Conservation (phyloP, 2,797 vertebrate species). For the Australoheros facetus region DNA sequence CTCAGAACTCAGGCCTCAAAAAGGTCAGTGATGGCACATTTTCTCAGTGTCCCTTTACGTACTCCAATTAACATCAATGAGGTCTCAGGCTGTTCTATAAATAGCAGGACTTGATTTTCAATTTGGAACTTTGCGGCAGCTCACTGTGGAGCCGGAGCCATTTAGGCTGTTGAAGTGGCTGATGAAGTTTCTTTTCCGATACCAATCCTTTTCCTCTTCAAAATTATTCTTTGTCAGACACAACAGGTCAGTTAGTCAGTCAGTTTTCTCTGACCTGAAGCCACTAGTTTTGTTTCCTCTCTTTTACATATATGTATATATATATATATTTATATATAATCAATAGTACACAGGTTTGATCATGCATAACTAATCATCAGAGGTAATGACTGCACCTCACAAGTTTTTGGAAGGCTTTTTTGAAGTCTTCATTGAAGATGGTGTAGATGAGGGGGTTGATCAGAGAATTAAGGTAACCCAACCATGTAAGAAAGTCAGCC, state of each 20-base stretch:
- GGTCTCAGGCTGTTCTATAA: conserved; percentile 57
- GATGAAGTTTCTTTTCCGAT: conserved; percentile 33
- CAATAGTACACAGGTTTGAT: conserved; percentile 12
- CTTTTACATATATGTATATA: neutral
- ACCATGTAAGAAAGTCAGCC: conserved; percentile 95
- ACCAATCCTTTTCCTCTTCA: conserved; percentile 19
- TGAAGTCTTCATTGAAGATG: conserved; percentile 99
- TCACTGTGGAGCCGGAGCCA: conserved; percentile 42
- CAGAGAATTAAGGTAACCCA: conserved; percentile 97
- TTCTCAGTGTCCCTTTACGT: conserved; percentile 51
- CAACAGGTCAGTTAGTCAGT: conserved; percentile 27
- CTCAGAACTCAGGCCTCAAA: conserved; percentile 46
- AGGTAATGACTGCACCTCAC: conserved; percentile 87
- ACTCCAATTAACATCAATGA: conserved; percentile 61
- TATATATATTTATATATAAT: neutral
- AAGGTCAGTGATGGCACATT: conserved; percentile 62
- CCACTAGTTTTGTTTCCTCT: neutral
- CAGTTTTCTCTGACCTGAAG: conserved; percentile 17
- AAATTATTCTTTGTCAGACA: conserved; percentile 33
- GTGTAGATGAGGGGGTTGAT: conserved; percentile 99
- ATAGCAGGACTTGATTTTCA: conserved; percentile 52
- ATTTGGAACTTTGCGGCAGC: conserved; percentile 32
- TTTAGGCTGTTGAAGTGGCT: conserved; percentile 46
- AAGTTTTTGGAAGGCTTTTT: conserved; percentile 97
- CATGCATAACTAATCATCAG: conserved; percentile 64